phyloP scores from a whole-genome alignment of 30 jellyfish, hydroid and myxozoan genomes.

The Turritopsis rubra region DNA sequence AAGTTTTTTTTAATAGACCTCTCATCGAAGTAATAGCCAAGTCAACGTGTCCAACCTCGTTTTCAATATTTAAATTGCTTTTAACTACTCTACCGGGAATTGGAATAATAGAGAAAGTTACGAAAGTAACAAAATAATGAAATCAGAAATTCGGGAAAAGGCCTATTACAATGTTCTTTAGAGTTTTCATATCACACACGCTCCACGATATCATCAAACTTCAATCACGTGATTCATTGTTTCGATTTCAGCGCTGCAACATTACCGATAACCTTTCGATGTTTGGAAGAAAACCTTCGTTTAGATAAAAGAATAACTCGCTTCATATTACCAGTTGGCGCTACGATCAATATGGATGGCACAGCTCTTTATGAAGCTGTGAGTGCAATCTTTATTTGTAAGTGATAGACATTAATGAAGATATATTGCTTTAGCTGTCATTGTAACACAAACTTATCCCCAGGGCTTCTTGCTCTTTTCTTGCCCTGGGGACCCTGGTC shows the following conservation, averaged over 20 bases:
- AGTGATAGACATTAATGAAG: background rate
- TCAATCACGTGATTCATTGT: background rate
- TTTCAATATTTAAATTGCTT: no score
- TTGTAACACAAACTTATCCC: no score
- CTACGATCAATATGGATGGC: conserved; percentile 98
- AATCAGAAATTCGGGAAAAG: no score
- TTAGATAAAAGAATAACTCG: conserved; percentile 77
- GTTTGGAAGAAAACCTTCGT: conserved; percentile 72
- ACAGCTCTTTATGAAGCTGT: conserved; percentile 95
- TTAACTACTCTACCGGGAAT: no score
- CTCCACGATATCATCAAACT: background rate
- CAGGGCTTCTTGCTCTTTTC: background rate
- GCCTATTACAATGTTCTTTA: no score
- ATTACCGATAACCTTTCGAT: conserved; percentile 85
- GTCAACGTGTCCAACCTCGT: no score
- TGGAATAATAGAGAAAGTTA: no score
- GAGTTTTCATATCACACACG: no score
- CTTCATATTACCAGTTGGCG: conserved; percentile 85
- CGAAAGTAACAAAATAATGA: no score
- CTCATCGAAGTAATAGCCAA: background rate
- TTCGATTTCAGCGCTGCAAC: conserved; percentile 79
- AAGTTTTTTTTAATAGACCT: background rate
- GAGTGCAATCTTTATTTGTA: conserved; percentile 81
- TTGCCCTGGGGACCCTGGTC: no score
- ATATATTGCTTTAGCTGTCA: background rate